A percentile compares a stretch with the other conserved stretches of the same genome.
Evolutionary conservation across 2,113 vertebrate species (phyloP).

Genomic region (Leuciscus idus): DNA sequence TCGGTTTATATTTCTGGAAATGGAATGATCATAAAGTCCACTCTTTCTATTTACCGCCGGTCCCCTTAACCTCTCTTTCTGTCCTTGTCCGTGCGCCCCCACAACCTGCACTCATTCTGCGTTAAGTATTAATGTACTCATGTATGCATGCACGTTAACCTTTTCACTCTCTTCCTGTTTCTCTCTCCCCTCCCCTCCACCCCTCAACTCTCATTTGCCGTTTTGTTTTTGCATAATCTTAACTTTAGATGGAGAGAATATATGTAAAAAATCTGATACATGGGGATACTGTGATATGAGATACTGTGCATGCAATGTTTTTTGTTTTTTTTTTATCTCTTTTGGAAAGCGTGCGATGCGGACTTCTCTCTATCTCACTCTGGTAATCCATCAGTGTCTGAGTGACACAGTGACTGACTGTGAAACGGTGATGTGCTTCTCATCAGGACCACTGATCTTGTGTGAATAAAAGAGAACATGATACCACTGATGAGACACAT

Average conservation of each 20-base stretch:
- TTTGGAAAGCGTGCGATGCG: neutral
- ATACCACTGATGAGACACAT: conserved; percentile 17
- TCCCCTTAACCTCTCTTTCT: neutral
- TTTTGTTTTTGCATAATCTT: neutral
- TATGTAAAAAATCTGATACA: neutral
- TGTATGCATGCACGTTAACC: conserved; percentile 39
- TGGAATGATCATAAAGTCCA: neutral
- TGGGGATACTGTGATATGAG: neutral
- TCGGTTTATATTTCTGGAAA: neutral
- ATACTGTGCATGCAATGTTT: neutral
- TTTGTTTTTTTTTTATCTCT: neutral
- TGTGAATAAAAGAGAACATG: conserved; percentile 29
- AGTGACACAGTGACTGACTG: conserved; percentile 31
- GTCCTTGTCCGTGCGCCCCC: neutral
- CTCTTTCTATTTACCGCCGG: neutral
- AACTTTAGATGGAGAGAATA: conserved; percentile 14
- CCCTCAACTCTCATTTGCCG: neutral
- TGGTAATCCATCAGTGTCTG: conserved; percentile 20
- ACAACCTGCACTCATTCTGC: conserved; percentile 1
- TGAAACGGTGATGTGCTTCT: conserved; percentile 36
- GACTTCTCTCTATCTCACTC: neutral
- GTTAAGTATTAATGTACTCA: conserved; percentile 47
- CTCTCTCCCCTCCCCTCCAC: neutral
- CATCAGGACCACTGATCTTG: conserved; percentile 12
- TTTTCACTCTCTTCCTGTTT: conserved; percentile 39